Evolutionary conservation across 2,797 vertebrate species (phyloP).

Genomic region (Poeciliopsis presidionis): DNA sequence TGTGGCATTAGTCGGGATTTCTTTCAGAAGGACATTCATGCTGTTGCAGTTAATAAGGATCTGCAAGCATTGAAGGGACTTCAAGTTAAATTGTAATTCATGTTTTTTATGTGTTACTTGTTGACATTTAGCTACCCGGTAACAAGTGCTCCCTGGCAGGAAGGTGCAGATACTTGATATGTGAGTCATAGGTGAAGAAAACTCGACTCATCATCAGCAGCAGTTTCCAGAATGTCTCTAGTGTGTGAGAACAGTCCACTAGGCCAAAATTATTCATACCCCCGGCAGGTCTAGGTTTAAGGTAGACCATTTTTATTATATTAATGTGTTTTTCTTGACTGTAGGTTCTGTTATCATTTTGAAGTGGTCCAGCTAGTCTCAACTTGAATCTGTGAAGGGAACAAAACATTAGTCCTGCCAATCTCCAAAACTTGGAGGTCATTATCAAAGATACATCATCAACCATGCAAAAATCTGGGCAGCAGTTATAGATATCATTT

Average conservation of each 20-base stretch:
- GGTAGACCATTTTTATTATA: not conserved
- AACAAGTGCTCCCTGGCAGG: conserved; percentile 5
- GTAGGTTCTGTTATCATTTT: not conserved
- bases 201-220: not conserved
- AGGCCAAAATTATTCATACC: not conserved
- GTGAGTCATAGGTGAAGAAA: conserved; percentile 23
- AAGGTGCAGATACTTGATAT: conserved; percentile 9
- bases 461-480: not conserved
- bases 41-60: not conserved
- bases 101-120: not conserved
- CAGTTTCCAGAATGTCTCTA: not conserved
- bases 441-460: not conserved
- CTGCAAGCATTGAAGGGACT: not conserved
- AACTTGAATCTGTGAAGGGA: not conserved
- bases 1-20: not conserved
- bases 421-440: not conserved
- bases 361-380: not conserved
- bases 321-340: not conserved
- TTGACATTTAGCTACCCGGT: conserved; percentile 13
- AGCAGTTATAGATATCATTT: not conserved
- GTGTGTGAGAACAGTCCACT: not conserved
- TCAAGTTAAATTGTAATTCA: not conserved
- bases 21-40: not conserved
- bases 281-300: not conserved
- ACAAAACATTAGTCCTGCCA: not conserved